These are phyloP conservation scores for Tiaroga cobitis DNA, from an alignment of 2,797 vertebrate species.

Conservation along the genomic window DNA sequence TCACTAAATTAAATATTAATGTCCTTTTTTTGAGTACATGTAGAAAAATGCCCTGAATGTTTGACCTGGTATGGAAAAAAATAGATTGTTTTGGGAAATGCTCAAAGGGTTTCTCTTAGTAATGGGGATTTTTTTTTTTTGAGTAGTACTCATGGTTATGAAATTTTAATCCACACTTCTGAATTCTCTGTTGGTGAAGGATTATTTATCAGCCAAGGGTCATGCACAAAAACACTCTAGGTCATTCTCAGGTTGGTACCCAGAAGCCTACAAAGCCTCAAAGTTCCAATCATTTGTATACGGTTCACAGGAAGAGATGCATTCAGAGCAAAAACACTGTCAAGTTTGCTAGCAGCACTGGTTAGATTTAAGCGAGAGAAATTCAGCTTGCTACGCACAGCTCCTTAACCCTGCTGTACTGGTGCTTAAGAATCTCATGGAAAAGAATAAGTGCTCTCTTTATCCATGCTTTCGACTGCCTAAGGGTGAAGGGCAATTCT, in stretches of 20 bases:
- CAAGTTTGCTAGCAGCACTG: constrained; percentile 5
- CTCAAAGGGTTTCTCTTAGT: constrained; percentile 48
- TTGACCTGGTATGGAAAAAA: constrained; percentile 56
- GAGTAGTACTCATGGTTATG: constrained; percentile 50
- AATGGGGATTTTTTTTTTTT: constrained; percentile 43
- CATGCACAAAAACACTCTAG: constrained; percentile 55
- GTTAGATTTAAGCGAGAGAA: constrained; percentile 41
- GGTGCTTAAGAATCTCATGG: constrained; percentile 45
- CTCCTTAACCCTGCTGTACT: constrained; percentile 40
- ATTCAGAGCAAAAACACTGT: constrained; percentile 6
- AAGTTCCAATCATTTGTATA: constrained; percentile 2
- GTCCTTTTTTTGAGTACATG: constrained; percentile 51
- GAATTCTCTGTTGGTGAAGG: constrained; percentile 40
- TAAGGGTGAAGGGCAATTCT: constrained; percentile 55
- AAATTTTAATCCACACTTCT: constrained; percentile 64
- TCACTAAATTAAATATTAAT: constrained; percentile 63
- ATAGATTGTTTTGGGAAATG: constrained; percentile 43
- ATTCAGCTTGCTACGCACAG: constrained; percentile 42
- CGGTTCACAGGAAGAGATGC: neutral
- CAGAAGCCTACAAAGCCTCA: constrained; percentile 21
- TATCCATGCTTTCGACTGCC: constrained; percentile 51
- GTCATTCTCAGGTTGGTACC: constrained; percentile 31
- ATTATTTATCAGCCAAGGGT: constrained; percentile 57
- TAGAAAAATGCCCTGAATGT: constrained; percentile 55
- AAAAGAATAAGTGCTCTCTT: constrained; percentile 58